These are phyloP conservation scores for Trogon surrucura DNA, from an alignment of 2,113 vertebrate genomes.

Conservation along the genomic window DNA sequence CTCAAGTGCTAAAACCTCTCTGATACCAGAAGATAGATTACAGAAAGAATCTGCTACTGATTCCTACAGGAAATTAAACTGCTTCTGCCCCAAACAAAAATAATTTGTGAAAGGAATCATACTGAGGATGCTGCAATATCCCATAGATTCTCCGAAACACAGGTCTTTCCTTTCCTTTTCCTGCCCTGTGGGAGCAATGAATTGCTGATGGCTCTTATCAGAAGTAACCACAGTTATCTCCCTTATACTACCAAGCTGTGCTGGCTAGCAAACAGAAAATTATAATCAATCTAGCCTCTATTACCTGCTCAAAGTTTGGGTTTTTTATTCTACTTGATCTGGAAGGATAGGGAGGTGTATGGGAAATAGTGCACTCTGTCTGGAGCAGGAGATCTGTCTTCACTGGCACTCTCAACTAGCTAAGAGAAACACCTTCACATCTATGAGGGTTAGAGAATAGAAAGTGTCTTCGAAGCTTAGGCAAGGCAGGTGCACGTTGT, in stretches of 20 bases:
- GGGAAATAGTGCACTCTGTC: background rate
- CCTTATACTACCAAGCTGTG: background rate
- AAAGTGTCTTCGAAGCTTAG: background rate
- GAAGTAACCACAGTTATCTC: background rate
- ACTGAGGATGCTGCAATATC: background rate
- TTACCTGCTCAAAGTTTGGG: background rate
- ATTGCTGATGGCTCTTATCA: background rate
- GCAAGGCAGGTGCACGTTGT: background rate
- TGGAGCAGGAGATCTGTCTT: background rate
- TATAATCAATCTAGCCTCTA: background rate
- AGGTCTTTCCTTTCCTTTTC: background rate
- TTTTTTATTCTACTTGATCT: background rate
- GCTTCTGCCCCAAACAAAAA: background rate
- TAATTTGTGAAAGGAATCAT: background rate
- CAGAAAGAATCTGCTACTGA: background rate
- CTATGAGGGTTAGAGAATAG: background rate
- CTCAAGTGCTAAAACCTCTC: background rate
- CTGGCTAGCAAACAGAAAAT: background rate
- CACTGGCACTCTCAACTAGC: background rate
- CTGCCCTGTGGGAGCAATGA: background rate
- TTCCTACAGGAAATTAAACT: background rate
- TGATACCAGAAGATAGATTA: background rate
- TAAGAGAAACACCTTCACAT: background rate
- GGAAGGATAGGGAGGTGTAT: background rate
- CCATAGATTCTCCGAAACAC: background rate